A percentile compares a stretch with the other conserved stretches of the same genome.
Evolutionary conservation across 2,888 invertebrate genomes (phyloP).

Genomic region (Drosophila hamatofila): DNA sequence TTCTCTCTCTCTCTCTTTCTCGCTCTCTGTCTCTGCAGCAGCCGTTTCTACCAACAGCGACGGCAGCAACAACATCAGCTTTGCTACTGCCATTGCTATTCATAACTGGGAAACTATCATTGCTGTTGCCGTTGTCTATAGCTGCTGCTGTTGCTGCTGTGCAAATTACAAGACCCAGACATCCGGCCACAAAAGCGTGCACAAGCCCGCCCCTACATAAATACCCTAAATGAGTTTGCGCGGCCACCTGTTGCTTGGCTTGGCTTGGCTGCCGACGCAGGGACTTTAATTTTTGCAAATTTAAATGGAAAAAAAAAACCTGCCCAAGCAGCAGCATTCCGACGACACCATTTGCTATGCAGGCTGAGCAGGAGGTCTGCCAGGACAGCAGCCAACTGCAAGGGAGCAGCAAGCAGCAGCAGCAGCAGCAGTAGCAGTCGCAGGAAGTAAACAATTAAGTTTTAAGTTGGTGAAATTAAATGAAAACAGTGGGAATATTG

Average conservation of each 20-base stretch:
- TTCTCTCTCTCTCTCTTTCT: neutral
- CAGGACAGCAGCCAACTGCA: slow-evolving; percentile 32
- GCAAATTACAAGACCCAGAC: slow-evolving; percentile 77
- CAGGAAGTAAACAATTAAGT: slow-evolving; percentile 79
- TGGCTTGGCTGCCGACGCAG: slow-evolving; percentile 17
- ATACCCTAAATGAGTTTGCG: slow-evolving; percentile 67
- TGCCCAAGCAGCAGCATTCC: slow-evolving; percentile 19
- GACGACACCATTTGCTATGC: neutral
- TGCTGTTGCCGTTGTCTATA: slow-evolving; percentile 23
- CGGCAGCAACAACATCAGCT: slow-evolving; percentile 3
- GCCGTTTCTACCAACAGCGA: slow-evolving; percentile 24
- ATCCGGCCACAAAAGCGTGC: slow-evolving; percentile 61
- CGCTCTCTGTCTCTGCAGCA: slow-evolving; percentile 12
- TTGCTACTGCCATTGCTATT: slow-evolving; percentile 28
- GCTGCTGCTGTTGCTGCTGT: slow-evolving; percentile 43
- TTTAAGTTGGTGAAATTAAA: slow-evolving; percentile 79
- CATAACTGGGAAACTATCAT: slow-evolving; percentile 38
- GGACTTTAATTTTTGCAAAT: slow-evolving; percentile 79
- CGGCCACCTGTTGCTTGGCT: slow-evolving; percentile 71
- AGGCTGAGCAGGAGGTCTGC: neutral
- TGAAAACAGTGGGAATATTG: slow-evolving; percentile 81
- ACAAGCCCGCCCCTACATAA: slow-evolving; percentile 25
- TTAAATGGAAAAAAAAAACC: slow-evolving; percentile 60
- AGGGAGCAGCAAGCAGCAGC: slow-evolving; percentile 8
- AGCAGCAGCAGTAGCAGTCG: slow-evolving; percentile 17